Evolutionary conservation across 2,888 invertebrate genomes (phyloP).

Genomic region (Spodoptera picta): DNA sequence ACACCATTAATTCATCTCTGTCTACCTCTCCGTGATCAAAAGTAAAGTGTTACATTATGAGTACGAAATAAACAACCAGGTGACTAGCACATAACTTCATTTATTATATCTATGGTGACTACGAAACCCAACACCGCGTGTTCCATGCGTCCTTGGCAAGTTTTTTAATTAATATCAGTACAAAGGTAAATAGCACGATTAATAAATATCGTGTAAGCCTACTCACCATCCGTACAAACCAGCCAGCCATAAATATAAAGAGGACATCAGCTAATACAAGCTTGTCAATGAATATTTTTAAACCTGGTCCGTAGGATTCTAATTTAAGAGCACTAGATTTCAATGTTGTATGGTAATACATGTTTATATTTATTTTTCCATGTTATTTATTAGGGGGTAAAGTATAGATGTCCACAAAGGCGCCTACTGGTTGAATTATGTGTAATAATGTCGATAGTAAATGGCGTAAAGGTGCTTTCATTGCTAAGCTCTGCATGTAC

Average conservation of each 20-base stretch:
- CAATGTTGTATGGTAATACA: constrained; percentile 20
- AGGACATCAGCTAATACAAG: constrained; percentile 23
- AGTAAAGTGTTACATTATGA: too few species aligned
- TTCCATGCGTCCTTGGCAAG: too few species aligned
- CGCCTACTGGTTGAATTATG: constrained; percentile 35
- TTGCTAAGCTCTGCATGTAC: too few species aligned
- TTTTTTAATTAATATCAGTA: too few species aligned
- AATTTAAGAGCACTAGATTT: constrained; percentile 11
- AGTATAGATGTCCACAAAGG: constrained; percentile 13
- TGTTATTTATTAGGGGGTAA: constrained; percentile 24
- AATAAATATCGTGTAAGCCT: constrained; percentile 15
- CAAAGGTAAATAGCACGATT: too few species aligned
- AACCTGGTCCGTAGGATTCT: constrained; percentile 19
- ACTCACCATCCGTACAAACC: constrained; percentile 32
- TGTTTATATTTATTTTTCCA: constrained; percentile 9
- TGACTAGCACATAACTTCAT: too few species aligned
- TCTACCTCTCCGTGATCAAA: too few species aligned
- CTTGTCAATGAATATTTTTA: constrained; percentile 29
- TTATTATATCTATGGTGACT: too few species aligned
- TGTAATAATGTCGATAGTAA: constrained; percentile 47
- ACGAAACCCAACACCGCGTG: too few species aligned
- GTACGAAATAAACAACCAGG: too few species aligned
- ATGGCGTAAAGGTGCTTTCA: not conserved
- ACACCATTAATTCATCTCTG: too few species aligned
- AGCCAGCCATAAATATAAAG: constrained; percentile 29